Conservation (phyloP, 2,888 invertebrate species). For the Erpobdella octoculata region DNA sequence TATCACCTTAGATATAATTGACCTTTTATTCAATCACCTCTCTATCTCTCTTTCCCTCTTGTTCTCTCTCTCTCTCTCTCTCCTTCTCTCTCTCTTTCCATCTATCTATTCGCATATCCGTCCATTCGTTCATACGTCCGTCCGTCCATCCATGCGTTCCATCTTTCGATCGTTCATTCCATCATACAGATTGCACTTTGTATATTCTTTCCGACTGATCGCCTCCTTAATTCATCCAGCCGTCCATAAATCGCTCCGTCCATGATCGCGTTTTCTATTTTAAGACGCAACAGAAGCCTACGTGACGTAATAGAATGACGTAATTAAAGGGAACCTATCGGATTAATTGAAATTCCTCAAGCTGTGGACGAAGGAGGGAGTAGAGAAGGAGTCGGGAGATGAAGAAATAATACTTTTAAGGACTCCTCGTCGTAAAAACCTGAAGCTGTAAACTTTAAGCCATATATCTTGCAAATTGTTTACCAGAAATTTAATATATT, state of each 20-base stretch:
- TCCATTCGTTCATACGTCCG: not conserved
- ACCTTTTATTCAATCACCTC: not conserved
- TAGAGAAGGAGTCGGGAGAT: not conserved
- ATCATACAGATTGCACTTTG: not conserved
- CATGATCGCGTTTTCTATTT: not conserved
- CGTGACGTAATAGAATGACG: conserved; percentile 21
- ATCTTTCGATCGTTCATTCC: not conserved
- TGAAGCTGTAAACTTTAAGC: no score
- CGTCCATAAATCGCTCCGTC: not conserved
- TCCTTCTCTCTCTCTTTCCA: no score
- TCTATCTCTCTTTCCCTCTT: no score
- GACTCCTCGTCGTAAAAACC: no score
- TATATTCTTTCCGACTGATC: not conserved
- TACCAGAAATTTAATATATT: no score
- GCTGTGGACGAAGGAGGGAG: not conserved
- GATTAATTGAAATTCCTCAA: conserved; percentile 17
- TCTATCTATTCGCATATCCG: not conserved
- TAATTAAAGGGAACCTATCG: not conserved
- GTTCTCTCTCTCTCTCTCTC: no score
- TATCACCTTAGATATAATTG: not conserved
- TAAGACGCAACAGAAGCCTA: not conserved
- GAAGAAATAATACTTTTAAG: not conserved
- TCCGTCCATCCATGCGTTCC: not conserved
- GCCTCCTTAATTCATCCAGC: not conserved
- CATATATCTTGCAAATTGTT: no score